Evolutionary conservation across 1,140 invertebrate species (phyloP).

Genomic region (Octopus bimaculoides): DNA sequence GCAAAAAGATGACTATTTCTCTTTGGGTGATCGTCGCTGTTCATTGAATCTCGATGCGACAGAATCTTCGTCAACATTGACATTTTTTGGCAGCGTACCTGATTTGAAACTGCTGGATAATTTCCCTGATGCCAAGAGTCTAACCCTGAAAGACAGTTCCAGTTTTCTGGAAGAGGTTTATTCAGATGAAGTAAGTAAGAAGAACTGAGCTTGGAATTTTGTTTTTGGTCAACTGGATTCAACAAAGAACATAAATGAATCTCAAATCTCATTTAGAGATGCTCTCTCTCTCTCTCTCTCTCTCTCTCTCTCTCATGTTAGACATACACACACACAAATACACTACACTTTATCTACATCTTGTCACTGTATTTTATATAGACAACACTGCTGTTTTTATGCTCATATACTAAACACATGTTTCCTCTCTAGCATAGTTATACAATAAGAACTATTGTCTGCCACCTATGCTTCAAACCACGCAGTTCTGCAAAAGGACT

Average conservation of each 20-base stretch:
- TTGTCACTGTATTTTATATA: too few relatives aligned
- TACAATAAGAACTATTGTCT: too few relatives aligned
- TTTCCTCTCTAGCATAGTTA: too few relatives aligned
- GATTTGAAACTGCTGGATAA: slow-evolving; percentile 40
- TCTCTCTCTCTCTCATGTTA: neutral
- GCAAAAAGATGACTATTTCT: slow-evolving; percentile 46
- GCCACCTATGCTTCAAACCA: too few relatives aligned
- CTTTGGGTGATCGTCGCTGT: slow-evolving; percentile 40
- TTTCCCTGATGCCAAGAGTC: slow-evolving; percentile 28
- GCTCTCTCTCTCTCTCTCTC: neutral
- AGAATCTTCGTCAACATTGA: slow-evolving; percentile 18
- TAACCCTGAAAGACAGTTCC: slow-evolving; percentile 41
- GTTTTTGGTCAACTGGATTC: neutral
- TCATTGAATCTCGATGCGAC: slow-evolving; percentile 39
- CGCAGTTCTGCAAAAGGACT: too few relatives aligned
- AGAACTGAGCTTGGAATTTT: neutral
- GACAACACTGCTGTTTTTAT: too few relatives aligned
- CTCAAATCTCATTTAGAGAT: neutral
- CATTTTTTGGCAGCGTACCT: slow-evolving; percentile 47
- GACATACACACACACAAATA: neutral
- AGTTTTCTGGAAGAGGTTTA: slow-evolving; percentile 44
- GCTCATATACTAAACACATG: too few relatives aligned
- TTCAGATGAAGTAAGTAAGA: slow-evolving; percentile 47
- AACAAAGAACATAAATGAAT: neutral
- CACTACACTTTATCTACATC: neutral